Evolutionary conservation across 2,797 vertebrate species (phyloP).

Genomic region (Rhabdomys pumilio): DNA sequence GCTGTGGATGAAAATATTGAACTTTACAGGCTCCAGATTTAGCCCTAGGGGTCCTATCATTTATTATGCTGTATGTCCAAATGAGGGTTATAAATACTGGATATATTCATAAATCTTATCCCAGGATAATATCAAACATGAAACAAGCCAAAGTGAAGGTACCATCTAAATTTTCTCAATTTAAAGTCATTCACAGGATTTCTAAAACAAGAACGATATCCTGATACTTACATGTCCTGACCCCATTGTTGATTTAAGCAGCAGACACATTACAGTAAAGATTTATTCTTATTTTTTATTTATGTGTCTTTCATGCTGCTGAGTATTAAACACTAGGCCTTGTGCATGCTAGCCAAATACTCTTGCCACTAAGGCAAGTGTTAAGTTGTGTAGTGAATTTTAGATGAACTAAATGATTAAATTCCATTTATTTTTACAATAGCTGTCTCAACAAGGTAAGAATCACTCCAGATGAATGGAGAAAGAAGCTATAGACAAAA

Average conservation of each 20-base stretch:
- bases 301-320: neutral
- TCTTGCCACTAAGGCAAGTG: neutral
- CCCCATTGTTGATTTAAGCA: neutral
- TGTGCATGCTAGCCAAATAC: neutral
- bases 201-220: neutral
- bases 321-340: neutral
- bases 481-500: neutral
- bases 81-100: neutral
- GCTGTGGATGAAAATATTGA: slow-evolving; percentile 37
- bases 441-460: neutral
- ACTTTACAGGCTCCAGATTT: neutral
- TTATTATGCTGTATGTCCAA: slow-evolving; percentile 12
- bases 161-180: neutral
- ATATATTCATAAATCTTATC: neutral
- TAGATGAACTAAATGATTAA: neutral
- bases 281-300: neutral
- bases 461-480: neutral
- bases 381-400: neutral
- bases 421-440: neutral
- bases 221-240: neutral
- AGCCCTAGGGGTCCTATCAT: neutral
- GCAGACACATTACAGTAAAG: neutral
- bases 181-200: neutral
- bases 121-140: neutral
- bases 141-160: neutral